Base-by-base conservation (phyloP, 2,888 invertebrate genomes). In the Loripinus fragilis region DNA sequence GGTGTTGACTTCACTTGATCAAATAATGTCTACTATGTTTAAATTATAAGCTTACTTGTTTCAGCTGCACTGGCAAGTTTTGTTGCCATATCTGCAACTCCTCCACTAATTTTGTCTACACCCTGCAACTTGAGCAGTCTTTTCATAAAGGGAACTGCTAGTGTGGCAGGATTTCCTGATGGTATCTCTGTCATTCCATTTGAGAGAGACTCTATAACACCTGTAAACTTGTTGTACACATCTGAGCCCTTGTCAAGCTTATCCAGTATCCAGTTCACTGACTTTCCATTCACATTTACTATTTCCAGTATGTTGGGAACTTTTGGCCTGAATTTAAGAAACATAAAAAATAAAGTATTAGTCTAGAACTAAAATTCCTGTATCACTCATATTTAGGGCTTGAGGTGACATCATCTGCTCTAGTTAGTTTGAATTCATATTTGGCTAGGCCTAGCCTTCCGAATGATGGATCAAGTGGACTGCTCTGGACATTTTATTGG, bases 241-340 rank as follows among this genome's bases (percentile, higher is more conserved):
- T 72, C 48, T 23, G 42, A 50, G 2, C 42, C 48, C 12, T 45
- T 38, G 5, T 48, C 33, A 12, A 82, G 64, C n/a, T 75, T 76
- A 5, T 67, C 75, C 33, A 77, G 50, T 8, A 82, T 65, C 82
- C 82, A 82, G 12, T 66, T 48, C 2, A 80, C 76, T 12, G 71
- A 67, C 41, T 82, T 77, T 3, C 67, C 67, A 41, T 77, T 82
- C 3, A 82, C 48, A 35, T 82, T 60, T 12, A 82, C 73, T 20
- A 82, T 82, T 7, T 74, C 74, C n/a, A 82, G 66, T 60, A 82
- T 82, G 35, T 82, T 75, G 0, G 82, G 82, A 12, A 82, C 74
- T 50, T 82, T 79, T 23, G 82, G 79, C 17, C 82, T 82, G 70
- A 23, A 45, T 25, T 3, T 10, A 35, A 41, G 15, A 41, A 41